Base-by-base conservation (phyloP, 2,113 vertebrate genomes). In the Lycaon pictus region DNA sequence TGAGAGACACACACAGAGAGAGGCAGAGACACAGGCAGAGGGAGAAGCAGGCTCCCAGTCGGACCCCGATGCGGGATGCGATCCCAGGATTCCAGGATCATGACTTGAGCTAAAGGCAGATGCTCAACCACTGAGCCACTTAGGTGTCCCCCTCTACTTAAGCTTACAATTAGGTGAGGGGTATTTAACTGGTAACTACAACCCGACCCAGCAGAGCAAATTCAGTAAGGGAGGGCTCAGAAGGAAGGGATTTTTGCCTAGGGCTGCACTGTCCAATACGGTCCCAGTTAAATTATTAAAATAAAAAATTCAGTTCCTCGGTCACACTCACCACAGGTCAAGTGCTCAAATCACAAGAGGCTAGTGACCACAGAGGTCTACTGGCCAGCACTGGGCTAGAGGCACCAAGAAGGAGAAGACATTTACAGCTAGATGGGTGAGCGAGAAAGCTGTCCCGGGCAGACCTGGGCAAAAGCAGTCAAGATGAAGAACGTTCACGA, bases 221-320 rank as follows among this genome's bases (percentile, higher is more conserved):
- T 69, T 80, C 60, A 76, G 58, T 43, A 11, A 94, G 37, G 74
- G 11, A 93, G 12, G 13, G 15, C 55, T 85, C n/a, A 91, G 37
- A 20, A 94, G 35, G n/a, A 94, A 84, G 51, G 19, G 79, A 83
- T 85, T 92, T 84, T 56, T 79, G 35, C 11, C 2, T 8, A 56
- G 13, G 22, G 20, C 16, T 79, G 13, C n/a, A 79, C 0, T 84
- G 51, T 92, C 63, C 72, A 67, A 62, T 11, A 53, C 0, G 22
- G 63, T 20, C 29, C 55, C 74, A 88, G 51, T 96, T 43, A 82
- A 35, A 65, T 74, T 15, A 65, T 12, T 35, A 71, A 93, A 85
- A 79, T 43, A 15, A 60, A 86, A 97, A 82, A 90, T 58, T 87
- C 82, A 92, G 62, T 67, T 93, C 89, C 80, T 92, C 19, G 35